These are phyloP conservation scores for Paradoxurus hermaphroditus DNA, from an alignment of 2,113 vertebrate species.

Conservation along the genomic window DNA sequence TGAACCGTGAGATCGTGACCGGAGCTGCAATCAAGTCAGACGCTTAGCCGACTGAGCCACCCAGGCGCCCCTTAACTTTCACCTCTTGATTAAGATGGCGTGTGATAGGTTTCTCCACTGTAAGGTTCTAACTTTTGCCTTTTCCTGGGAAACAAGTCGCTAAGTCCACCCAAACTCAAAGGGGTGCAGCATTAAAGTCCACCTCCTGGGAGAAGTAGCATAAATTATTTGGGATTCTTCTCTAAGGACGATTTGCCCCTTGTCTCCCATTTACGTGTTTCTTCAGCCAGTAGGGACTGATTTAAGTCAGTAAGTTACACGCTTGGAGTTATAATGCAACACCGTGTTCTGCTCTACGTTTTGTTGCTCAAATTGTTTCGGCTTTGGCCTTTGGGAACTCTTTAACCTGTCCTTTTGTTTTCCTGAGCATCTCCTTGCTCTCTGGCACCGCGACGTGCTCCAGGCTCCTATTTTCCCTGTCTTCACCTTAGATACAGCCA, in stretches of 20 bases:
- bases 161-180: background rate
- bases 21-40: too few species aligned
- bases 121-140: background rate
- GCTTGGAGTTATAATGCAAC: background rate
- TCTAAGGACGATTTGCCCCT: background rate
- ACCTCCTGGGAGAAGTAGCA: background rate
- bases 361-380: background rate
- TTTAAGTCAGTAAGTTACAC: too few species aligned
- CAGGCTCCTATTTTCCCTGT: background rate
- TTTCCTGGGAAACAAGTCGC: background rate
- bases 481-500: background rate
- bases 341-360: accelerated
- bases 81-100: background rate
- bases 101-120: background rate
- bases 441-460: background rate
- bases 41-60: too few species aligned
- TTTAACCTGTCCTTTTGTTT: background rate
- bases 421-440: background rate
- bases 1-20: too few species aligned
- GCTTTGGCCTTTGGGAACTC: background rate
- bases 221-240: background rate
- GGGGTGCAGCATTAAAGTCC: background rate
- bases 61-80: background rate
- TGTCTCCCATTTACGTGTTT: background rate
- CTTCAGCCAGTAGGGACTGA: too few species aligned